Evolutionary conservation across 2,888 invertebrate species (phyloP).

Genomic region (Slavum lentiscoides): DNA sequence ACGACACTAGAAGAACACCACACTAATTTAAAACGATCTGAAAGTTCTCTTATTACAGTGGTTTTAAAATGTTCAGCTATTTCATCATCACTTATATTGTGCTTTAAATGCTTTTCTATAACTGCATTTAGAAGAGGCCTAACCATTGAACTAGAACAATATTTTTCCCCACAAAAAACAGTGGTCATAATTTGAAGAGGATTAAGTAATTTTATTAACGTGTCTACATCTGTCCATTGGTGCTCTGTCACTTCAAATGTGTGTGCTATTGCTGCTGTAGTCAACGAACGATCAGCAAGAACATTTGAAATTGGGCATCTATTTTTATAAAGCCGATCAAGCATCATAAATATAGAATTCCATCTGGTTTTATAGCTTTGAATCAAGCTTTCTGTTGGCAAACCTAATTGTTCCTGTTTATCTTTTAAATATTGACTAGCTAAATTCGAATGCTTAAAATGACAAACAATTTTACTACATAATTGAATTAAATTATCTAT

Average conservation of each 20-base stretch:
- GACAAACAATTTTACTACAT: background rate
- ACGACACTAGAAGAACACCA: no score
- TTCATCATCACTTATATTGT: constrained; percentile 8
- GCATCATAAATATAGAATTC: constrained; percentile 9
- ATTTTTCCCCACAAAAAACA: background rate
- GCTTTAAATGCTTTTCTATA: constrained; percentile 18
- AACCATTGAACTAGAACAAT: background rate
- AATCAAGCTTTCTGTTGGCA: constrained; percentile 7
- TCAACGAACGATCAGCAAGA: background rate
- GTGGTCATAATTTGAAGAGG: constrained; percentile 12
- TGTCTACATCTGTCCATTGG: constrained; percentile 1
- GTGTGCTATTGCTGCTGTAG: background rate
- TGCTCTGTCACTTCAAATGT: constrained; percentile 1
- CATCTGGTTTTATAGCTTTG: no score
- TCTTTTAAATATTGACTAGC: constrained; percentile 22
- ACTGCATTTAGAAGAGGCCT: background rate
- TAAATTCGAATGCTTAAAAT: constrained; percentile 24
- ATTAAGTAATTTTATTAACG: background rate
- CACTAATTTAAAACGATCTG: no score
- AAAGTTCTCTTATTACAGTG: constrained; percentile 14
- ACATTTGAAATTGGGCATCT: background rate
- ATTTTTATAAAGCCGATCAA: background rate
- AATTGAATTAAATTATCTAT: constrained; percentile 28
- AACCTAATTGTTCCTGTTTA: constrained; percentile 16
- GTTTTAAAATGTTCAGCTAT: constrained; percentile 22